phyloP scores from a whole-genome alignment of 2,113 vertebrate species.

The Pedetes capensis region DNA sequence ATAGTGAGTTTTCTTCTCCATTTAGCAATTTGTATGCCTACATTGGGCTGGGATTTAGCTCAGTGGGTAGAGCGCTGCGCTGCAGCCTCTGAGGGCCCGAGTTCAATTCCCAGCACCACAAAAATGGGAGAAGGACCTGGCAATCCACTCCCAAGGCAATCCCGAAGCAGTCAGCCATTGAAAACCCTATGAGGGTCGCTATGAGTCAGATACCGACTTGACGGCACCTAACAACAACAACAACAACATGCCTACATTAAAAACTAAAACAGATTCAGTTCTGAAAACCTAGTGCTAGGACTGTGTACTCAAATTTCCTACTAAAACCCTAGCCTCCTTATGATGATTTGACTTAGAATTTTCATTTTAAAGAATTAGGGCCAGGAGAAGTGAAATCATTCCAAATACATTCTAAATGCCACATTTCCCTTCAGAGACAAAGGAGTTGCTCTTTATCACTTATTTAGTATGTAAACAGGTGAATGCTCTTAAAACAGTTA shows the following conservation, averaged over 20 bases:
- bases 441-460: background rate
- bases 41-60: too few species aligned
- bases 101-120: too few species aligned
- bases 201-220: too few species aligned
- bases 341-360: background rate
- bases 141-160: too few species aligned
- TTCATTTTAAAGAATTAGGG: slow-evolving; percentile 7
- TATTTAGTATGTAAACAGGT: background rate
- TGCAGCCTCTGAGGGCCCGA: too few species aligned
- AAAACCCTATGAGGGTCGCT: too few species aligned
- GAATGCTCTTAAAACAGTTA: background rate
- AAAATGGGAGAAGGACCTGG: too few species aligned
- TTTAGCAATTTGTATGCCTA: background rate
- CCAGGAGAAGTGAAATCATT: background rate
- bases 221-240: too few species aligned
- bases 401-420: background rate
- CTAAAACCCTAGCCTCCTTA: background rate
- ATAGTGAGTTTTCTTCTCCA: background rate
- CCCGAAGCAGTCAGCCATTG: too few species aligned
- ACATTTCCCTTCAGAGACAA: background rate
- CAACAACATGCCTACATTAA: background rate
- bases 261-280: background rate
- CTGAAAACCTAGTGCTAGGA: background rate
- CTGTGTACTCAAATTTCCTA: background rate
- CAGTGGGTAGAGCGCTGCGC: too few species aligned